A percentile compares a stretch with the other conserved stretches of the same genome.
Conservation (phyloP, 2,797 vertebrate species). For the Eulemur coronatus region DNA sequence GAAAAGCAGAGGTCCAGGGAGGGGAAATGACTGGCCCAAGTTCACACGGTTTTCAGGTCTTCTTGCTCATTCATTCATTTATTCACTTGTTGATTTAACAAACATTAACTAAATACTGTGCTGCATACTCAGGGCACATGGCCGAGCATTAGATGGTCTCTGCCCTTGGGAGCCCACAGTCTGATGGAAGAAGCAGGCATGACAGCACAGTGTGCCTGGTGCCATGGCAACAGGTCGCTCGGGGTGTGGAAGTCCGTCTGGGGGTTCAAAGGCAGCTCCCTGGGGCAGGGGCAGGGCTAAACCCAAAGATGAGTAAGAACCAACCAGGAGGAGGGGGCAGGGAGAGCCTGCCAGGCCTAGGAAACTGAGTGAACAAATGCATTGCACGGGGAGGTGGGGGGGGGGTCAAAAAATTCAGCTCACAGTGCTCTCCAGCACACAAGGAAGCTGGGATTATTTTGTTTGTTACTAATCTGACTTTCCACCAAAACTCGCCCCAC, state of each 20-base stretch:
- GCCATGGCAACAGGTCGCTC: not conserved
- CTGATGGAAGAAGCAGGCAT: accelerated
- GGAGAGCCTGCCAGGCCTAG: not conserved
- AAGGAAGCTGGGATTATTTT: not conserved
- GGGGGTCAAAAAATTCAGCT: not conserved
- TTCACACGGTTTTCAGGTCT: not conserved
- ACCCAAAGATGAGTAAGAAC: not conserved
- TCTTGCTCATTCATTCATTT: not conserved
- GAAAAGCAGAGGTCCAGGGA: not conserved
- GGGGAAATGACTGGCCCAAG: not conserved
- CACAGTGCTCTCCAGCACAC: accelerated
- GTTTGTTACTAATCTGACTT: constrained; percentile 36
- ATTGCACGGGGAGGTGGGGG: accelerated
- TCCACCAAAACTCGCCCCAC: not conserved
- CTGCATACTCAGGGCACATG: not conserved
- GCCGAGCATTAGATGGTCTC: not conserved
- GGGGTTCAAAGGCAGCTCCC: not conserved
- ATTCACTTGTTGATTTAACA: not conserved
- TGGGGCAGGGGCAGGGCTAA: not conserved
- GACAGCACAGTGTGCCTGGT: not conserved
- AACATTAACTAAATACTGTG: not conserved
- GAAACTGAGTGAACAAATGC: not conserved
- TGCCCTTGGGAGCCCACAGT: not conserved
- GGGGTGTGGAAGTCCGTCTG: not conserved
- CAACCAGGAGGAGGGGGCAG: not conserved